These are phyloP conservation scores for Mamestra brassicae DNA, from an alignment of 2,888 invertebrate species.

Conservation along the genomic window DNA sequence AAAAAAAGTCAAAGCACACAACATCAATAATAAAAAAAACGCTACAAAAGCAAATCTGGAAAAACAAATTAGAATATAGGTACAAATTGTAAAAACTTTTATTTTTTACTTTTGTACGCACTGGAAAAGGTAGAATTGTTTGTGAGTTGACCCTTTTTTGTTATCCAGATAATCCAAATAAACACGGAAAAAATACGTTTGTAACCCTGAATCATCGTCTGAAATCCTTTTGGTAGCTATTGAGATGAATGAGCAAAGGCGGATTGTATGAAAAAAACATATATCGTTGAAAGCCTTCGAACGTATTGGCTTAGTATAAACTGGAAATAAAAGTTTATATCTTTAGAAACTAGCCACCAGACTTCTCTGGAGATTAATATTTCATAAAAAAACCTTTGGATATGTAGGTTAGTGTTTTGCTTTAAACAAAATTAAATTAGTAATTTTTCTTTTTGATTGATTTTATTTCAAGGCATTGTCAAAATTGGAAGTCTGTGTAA, in stretches of 20 bases:
- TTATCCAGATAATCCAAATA: slow-evolving; percentile 63
- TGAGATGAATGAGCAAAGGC: slow-evolving; percentile 24
- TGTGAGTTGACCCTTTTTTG: slow-evolving; percentile 57
- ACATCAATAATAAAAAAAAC: slow-evolving; percentile 15
- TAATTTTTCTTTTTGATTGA: no score
- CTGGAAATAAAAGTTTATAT: slow-evolving; percentile 1
- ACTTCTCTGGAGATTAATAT: slow-evolving; percentile 26
- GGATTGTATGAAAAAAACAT: slow-evolving; percentile 27
- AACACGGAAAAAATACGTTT: slow-evolving; percentile 57
- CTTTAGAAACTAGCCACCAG: slow-evolving; percentile 1
- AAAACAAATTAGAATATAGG: slow-evolving; percentile 47
- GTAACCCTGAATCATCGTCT: slow-evolving; percentile 41
- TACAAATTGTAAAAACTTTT: slow-evolving; percentile 58
- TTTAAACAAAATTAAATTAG: no score
- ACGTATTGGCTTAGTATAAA: slow-evolving; percentile 15
- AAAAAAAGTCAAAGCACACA: neutral
- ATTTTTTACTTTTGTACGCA: slow-evolving; percentile 36
- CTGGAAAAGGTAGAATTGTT: slow-evolving; percentile 58
- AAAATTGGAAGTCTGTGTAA: neutral
- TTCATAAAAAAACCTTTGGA: neutral
- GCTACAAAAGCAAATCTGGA: slow-evolving; percentile 25
- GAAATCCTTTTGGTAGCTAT: slow-evolving; percentile 46
- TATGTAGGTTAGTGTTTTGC: neutral
- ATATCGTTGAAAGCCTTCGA: slow-evolving; percentile 15
- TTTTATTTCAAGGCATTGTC: neutral